Conservation (phyloP, 2,888 invertebrate species). For the Petrophora chlorosata region DNA sequence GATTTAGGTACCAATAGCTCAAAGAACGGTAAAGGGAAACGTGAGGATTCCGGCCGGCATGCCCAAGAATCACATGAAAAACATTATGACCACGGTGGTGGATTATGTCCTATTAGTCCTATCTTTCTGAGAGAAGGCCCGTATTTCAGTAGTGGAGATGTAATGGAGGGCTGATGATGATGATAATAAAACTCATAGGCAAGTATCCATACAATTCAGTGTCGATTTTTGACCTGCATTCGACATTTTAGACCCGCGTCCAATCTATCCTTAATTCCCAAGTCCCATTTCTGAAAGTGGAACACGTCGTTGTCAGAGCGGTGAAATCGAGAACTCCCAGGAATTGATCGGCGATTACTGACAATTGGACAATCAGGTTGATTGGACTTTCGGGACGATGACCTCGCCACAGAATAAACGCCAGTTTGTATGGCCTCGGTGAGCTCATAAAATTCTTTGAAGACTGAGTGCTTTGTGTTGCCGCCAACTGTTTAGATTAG, state of each 20-base stretch:
- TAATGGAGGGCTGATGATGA: no score
- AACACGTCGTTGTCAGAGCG: constrained; percentile 41
- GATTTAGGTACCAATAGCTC: no score
- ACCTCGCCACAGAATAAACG: no score
- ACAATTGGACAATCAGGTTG: constrained; percentile 64
- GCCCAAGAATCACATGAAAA: no score
- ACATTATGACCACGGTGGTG: no score
- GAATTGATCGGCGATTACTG: constrained; percentile 58
- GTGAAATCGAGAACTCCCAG: constrained; percentile 42
- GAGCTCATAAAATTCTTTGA: constrained; percentile 20
- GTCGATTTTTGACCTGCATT: constrained; percentile 11
- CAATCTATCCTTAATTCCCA: constrained; percentile 38
- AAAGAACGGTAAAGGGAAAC: no score
- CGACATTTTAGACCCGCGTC: constrained; percentile 5
- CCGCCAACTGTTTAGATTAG: constrained; percentile 15
- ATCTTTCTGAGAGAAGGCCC: no score
- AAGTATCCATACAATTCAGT: constrained; percentile 11
- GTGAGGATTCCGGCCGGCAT: no score
- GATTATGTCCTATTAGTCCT: no score
- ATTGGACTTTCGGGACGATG: constrained; percentile 30
- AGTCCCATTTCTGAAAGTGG: constrained; percentile 43
- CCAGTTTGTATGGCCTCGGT: no score
- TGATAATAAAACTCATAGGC: no score
- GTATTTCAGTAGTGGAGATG: no score
- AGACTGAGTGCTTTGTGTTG: constrained; percentile 6